These are phyloP conservation scores for Dallia pectoralis DNA, from an alignment of 2,797 vertebrate species.

Conservation along the genomic window DNA sequence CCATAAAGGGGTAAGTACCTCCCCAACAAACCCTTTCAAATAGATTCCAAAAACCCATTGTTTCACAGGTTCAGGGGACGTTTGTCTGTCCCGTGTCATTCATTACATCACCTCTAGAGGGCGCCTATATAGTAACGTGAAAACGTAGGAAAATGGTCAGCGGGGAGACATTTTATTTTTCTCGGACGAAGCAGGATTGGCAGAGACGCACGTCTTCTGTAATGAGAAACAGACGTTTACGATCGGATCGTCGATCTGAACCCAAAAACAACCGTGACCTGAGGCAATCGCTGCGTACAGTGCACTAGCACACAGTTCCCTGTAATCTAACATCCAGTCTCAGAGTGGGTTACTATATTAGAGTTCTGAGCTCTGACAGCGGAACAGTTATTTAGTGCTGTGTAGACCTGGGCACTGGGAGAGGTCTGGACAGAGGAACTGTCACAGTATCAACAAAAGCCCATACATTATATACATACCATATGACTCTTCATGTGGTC, in stretches of 20 bases:
- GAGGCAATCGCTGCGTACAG: neutral
- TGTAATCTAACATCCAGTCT: neutral
- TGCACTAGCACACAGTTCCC: neutral
- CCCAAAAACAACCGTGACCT: neutral
- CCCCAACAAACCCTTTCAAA: constrained; percentile 56
- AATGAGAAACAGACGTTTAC: constrained; percentile 97
- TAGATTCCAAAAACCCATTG: constrained; percentile 39
- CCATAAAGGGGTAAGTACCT: constrained; percentile 79
- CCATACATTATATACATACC: neutral
- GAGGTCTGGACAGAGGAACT: neutral
- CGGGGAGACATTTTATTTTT: constrained; percentile 61
- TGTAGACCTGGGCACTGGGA: neutral
- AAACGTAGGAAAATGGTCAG: constrained; percentile 28
- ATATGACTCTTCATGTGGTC: neutral
- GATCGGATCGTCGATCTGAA: neutral
- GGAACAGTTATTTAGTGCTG: neutral
- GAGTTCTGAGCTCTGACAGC: neutral
- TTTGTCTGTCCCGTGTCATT: neutral
- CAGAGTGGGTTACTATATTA: neutral
- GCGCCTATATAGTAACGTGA: constrained; percentile 25
- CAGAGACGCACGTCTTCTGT: constrained; percentile 80
- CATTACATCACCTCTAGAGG: constrained; percentile 1
- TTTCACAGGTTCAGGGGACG: neutral
- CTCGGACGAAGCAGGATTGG: constrained; percentile 68
- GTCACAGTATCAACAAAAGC: neutral